Evolutionary conservation across 2,113 vertebrate genomes (phyloP).

Genomic region (Oceanites oceanicus): DNA sequence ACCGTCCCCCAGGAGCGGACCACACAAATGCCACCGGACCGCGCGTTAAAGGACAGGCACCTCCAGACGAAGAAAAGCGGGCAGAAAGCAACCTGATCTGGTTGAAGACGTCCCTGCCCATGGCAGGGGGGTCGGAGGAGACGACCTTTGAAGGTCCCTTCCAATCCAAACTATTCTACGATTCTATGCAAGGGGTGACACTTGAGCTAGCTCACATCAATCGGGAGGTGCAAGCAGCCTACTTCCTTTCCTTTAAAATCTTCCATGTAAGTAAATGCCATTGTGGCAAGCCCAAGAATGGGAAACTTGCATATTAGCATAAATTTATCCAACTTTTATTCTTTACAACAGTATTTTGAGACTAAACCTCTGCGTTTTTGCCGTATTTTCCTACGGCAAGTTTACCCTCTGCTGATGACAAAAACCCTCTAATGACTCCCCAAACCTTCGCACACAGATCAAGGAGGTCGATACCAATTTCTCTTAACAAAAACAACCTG

Average conservation of each 20-base stretch:
- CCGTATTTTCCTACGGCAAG: not conserved
- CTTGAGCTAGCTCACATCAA: rapidly evolving
- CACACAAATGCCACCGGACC: rapidly evolving
- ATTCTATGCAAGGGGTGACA: not conserved
- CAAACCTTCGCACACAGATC: too few relatives aligned
- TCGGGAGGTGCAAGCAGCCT: rapidly evolving
- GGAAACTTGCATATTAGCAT: too few relatives aligned
- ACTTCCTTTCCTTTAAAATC: not conserved
- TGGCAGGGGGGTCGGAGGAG: too few relatives aligned
- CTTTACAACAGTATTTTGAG: not conserved
- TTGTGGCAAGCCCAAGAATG: not conserved
- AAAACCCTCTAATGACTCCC: not conserved
- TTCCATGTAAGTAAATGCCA: not conserved
- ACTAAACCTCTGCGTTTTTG: not conserved
- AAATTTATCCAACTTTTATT: not conserved
- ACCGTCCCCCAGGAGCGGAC: not conserved
- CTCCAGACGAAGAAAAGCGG: rapidly evolving
- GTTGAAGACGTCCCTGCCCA: too few relatives aligned
- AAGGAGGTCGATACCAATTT: not conserved
- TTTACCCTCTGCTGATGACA: not conserved
- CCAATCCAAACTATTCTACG: too few relatives aligned
- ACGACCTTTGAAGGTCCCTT: too few relatives aligned
- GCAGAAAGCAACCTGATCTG: not conserved
- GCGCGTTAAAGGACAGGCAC: rapidly evolving
- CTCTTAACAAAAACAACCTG: not conserved